A percentile compares a stretch with the other conserved stretches of the same genome.
Evolutionary conservation across 1,140 invertebrate species (phyloP).

Genomic region (Ceratina australensis): DNA sequence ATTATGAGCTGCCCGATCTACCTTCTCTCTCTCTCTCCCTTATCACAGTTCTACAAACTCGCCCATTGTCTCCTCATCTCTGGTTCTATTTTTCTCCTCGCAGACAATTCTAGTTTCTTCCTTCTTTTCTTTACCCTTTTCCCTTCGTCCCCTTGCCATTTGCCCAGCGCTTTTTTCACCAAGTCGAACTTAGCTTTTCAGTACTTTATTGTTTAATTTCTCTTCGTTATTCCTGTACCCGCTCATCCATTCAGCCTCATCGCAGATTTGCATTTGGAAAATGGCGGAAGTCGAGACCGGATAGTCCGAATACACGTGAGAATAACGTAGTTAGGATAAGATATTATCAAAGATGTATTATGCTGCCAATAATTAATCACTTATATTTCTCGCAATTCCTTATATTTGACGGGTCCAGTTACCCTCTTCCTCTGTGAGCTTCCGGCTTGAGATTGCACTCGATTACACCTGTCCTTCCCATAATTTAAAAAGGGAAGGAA

Average conservation of each 20-base stretch:
- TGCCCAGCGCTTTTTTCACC: background rate
- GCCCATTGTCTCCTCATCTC: constrained; percentile 41
- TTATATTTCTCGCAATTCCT: too few species aligned
- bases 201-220: constrained; percentile 53
- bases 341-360: too few species aligned
- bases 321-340: too few species aligned
- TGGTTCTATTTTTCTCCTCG: constrained; percentile 22
- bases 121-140: background rate
- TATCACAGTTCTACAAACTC: constrained; percentile 16
- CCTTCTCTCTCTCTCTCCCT: constrained; percentile 6
- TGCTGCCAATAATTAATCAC: too few species aligned
- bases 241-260: background rate
- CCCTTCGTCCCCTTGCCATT: background rate
- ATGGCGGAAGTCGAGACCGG: background rate
- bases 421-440: too few species aligned
- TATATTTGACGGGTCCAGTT: too few species aligned
- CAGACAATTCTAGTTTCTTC: constrained; percentile 3
- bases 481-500: too few species aligned
- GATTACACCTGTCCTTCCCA: too few species aligned
- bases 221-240: constrained; percentile 45
- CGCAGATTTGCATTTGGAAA: constrained; percentile 15
- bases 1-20: constrained; percentile 47
- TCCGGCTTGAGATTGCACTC: too few species aligned
- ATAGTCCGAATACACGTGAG: too few species aligned
- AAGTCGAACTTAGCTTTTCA: constrained; percentile 26